These are phyloP conservation scores for Scolopax rusticola DNA, from an alignment of 2,797 vertebrate species.

Conservation along the genomic window DNA sequence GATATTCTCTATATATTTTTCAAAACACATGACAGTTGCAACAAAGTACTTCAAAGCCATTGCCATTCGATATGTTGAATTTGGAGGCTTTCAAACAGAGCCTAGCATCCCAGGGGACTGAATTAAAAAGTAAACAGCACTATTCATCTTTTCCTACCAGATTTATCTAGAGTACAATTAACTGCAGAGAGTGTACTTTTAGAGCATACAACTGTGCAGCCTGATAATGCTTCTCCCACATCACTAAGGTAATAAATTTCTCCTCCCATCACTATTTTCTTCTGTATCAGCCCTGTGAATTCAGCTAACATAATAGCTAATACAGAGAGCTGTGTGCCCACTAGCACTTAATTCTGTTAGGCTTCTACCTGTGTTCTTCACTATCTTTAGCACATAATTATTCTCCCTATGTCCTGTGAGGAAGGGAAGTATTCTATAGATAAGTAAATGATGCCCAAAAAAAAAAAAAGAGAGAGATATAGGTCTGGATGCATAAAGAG, in stretches of 20 bases:
- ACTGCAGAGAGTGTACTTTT: conserved; percentile 47
- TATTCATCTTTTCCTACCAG: conserved; percentile 64
- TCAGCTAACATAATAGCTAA: conserved; percentile 10
- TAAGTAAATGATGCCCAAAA: background rate
- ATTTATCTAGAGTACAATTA: conserved; percentile 64
- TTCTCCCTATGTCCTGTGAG: background rate
- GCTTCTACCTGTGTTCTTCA: conserved; percentile 27
- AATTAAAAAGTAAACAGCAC: conserved; percentile 65
- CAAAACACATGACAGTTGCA: conserved; percentile 31
- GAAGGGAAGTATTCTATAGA: background rate
- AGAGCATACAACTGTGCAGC: conserved; percentile 50
- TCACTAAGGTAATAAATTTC: conserved; percentile 52
- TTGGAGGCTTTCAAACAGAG: conserved; percentile 51
- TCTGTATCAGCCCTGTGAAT: conserved; percentile 25
- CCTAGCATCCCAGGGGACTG: conserved; percentile 37
- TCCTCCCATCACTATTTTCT: background rate
- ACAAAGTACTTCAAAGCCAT: conserved; percentile 53
- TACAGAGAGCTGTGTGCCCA: conserved; percentile 1
- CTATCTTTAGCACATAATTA: conserved; percentile 35
- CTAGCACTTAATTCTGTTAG: conserved; percentile 22
- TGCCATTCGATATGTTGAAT: conserved; percentile 55
- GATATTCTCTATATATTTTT: conserved; percentile 19
- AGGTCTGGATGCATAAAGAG: background rate
- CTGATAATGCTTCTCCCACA: conserved; percentile 61
- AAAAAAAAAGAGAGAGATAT: background rate